Evolutionary conservation across 2,888 invertebrate genomes (phyloP), one percentile per base, ranked within the genome.

Genomic region (Mimumesa dahlbomi): DNA sequence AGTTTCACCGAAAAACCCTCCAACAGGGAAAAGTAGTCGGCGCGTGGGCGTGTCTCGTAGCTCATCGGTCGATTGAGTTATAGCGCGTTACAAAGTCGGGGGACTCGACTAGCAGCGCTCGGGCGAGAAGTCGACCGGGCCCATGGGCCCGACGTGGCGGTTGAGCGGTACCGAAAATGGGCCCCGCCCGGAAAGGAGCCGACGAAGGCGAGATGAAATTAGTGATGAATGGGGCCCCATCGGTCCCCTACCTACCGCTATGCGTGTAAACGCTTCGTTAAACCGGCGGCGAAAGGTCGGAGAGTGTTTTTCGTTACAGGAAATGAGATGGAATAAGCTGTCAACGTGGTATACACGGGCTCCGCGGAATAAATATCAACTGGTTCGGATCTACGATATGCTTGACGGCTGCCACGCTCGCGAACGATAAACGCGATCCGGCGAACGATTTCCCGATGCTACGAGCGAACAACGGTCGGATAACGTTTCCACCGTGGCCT

Each of bases 11-110:
- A 69, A n/a, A n/a, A 75, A 82, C 81, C 81, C 82, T 79, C 83
- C n/a, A n/a, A n/a, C n/a, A n/a, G 72, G 83, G 84, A 81, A 84
- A 85, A 87, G 70, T 56, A 54, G 80, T 82, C 83, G 85, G 79
- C 79, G 72, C 72, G 79, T 81, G 79, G 87, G 87, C 85, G 87
- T 83, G 79, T 71, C 84, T 70, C 84, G 79, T 85, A 83, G 84
- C 83, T 85, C 85, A 86, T 84, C 82, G 79, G 67, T 36, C 74
- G 85, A 87, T 85, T 86, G 87, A 86, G 84, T 87, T 87, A 87
- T 85, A 83, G 84, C 79, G 82, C 81, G 84, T 82, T 80, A 78
- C 82, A 77, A 75, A 79, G 75, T 74, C 74, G 49, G 70, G 72
- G 73, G 79, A 61, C 61, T 62, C 58, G 50, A 54, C 52, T 46